Conservation (phyloP, 30 jellyfish, hydroid and myxozoan genomes). For the Pelagia noctiluca region DNA sequence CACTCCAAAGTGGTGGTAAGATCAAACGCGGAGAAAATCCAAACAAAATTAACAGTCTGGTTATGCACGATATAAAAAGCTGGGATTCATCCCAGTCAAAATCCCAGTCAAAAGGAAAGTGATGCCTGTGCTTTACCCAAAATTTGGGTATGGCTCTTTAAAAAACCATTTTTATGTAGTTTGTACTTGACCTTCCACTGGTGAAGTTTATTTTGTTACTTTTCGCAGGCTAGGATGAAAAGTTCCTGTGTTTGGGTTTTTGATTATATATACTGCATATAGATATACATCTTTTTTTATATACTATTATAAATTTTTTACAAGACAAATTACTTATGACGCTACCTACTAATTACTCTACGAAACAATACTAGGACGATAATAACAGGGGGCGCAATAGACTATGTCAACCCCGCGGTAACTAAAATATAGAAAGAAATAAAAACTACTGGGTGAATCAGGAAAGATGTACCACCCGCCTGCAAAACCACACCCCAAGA, state of each 20-base stretch:
- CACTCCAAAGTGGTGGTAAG: constrained; percentile 39
- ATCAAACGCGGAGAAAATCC: not conserved
- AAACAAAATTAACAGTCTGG: not conserved
- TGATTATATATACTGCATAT: not conserved
- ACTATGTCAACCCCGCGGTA: constrained; percentile 20
- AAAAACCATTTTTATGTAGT: not conserved
- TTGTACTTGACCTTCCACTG: not conserved
- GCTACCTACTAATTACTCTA: constrained; percentile 27
- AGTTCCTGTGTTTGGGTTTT: not conserved
- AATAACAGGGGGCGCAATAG: constrained; percentile 9
- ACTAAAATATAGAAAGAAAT: constrained; percentile 8
- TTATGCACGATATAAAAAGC: not conserved
- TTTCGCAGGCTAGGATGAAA: not conserved
- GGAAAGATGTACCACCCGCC: constrained; percentile 23
- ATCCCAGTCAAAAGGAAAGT: no score
- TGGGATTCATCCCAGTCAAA: not conserved
- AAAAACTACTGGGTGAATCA: constrained; percentile 18
- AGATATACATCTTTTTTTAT: not conserved
- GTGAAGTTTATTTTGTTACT: no score
- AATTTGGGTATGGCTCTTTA: not conserved
- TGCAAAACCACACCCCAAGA: constrained; percentile 16
- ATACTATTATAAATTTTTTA: not conserved
- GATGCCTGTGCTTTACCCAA: not conserved
- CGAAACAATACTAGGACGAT: constrained; percentile 18
- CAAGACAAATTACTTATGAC: not conserved